Base-by-base conservation (phyloP, 2,888 invertebrate genomes). In the Hipparchia sbordonii region DNA sequence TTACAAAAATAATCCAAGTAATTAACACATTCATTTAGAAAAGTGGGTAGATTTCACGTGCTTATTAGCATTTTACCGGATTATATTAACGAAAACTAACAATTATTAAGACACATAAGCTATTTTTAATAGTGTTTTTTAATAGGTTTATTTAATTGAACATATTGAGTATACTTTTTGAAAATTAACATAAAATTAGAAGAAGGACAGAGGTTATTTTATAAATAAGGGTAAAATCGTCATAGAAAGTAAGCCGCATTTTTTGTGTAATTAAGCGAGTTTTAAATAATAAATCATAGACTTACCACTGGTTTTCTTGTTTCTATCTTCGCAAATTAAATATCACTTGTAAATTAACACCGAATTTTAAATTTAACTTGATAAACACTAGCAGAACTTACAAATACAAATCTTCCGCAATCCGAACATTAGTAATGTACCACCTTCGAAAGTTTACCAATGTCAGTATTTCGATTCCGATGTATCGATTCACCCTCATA, bases 301-400 rank as follows among this genome's bases (percentile, higher is more conserved):
- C 76, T 74, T 68, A 77, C 77, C 76, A 46, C 71, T 72, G 54
- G 52, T 60, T 71, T 71, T 65, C 46, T 71, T 77, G 78, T 78
- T 77, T 79, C 79, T 80, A 79, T 80, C 80, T 80, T 77, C 81
- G 79, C 83, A 81, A 79, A 80, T 79, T 81, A 81, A 85, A 84
- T 82, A 82, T 81, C 90, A 92, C 91, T 90, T 88, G 87, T 89
- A 91, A 91, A 91, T 89, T 91, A 90, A 78, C 91, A 91, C 91
- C 78, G 84, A 87, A 85, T 88, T 88, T 88, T 87, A 82, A 86
- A 89, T 87, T 86, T 84, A 85, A 86, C 83, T 82, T 82, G 82
- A 91, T 90, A 92, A 93, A 92, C 92, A 92, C 87, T 86, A 85
- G 84, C 79, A 77, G 78, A 77, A 77, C 73, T 73, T 73, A 74